Evolutionary conservation across 2,888 invertebrate genomes (phyloP).

Genomic region (Halictus ligatus): DNA sequence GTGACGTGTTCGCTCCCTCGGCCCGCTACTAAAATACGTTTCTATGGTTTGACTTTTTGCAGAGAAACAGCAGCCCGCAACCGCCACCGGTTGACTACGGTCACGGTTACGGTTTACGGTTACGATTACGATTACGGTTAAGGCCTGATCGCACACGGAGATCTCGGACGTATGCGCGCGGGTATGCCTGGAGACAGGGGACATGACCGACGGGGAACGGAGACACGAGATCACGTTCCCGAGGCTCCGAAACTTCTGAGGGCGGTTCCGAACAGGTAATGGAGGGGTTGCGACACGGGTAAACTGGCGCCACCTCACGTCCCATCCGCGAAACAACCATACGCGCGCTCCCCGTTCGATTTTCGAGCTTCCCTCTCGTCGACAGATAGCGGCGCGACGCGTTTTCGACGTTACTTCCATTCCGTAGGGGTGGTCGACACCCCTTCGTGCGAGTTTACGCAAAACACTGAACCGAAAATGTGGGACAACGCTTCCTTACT

Average conservation of each 20-base stretch:
- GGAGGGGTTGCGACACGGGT: slow-evolving; percentile 26
- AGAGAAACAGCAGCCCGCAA: slow-evolving; percentile 36
- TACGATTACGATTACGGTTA: background rate
- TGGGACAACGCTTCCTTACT: background rate
- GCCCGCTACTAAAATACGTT: slow-evolving; percentile 83
- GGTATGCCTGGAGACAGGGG: background rate
- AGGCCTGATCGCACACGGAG: slow-evolving; percentile 30
- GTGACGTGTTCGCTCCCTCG: slow-evolving; percentile 83
- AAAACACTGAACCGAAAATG: background rate
- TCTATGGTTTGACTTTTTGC: slow-evolving; percentile 74
- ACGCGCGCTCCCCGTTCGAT: slow-evolving; percentile 19
- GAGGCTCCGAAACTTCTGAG: background rate
- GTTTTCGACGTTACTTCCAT: background rate
- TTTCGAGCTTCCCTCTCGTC: slow-evolving; percentile 34
- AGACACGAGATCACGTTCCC: slow-evolving; percentile 15
- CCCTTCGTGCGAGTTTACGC: background rate
- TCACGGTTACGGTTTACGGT: background rate
- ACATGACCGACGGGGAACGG: slow-evolving; percentile 1
- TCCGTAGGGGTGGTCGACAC: background rate
- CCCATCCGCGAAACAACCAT: background rate
- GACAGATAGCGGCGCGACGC: slow-evolving; percentile 39
- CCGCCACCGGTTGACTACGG: background rate
- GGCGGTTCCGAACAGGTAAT: background rate
- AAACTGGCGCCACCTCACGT: slow-evolving; percentile 53
- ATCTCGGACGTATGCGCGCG: background rate